Percentiles rank a stretch among this genome's conserved stretches.
These are phyloP conservation scores for Ips nitidus DNA, from an alignment of 1,140 invertebrate species.

Conservation along the genomic window DNA sequence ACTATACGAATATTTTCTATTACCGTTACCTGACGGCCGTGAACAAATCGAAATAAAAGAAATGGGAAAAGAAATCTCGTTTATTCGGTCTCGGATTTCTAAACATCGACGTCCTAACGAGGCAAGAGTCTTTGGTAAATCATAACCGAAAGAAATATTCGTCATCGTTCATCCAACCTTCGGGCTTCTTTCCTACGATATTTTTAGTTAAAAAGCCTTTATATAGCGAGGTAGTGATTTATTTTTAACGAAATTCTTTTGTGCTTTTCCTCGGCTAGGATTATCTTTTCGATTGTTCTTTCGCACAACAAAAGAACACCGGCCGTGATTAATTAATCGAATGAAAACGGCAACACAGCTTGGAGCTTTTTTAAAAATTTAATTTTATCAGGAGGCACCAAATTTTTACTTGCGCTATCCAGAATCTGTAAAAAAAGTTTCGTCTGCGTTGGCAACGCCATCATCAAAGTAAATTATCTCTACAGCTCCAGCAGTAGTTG, in stretches of 20 bases:
- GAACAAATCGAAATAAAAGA: too few species aligned
- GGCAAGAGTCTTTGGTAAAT: background rate
- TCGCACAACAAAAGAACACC: background rate
- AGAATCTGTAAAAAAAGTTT: too few species aligned
- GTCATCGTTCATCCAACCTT: constrained; percentile 8
- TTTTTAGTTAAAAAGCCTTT: constrained; percentile 18
- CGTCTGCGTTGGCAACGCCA: background rate
- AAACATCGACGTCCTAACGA: background rate
- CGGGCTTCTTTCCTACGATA: constrained; percentile 11
- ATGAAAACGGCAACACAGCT: background rate
- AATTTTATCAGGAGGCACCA: background rate
- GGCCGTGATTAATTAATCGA: constrained; percentile 19
- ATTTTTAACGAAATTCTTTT: constrained; percentile 31
- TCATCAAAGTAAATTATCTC: constrained; percentile 21
- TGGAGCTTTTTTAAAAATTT: background rate
- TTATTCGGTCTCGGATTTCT: background rate
- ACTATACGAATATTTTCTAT: too few species aligned
- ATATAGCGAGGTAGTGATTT: constrained; percentile 14
- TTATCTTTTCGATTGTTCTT: constrained; percentile 29
- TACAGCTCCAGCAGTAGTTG: constrained; percentile 20
- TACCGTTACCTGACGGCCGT: too few species aligned
- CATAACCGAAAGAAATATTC: constrained; percentile 13
- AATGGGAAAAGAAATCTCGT: too few species aligned
- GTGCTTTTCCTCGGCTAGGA: constrained; percentile 18
- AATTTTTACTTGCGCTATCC: too few species aligned